Conservation (phyloP, 2,113 vertebrate genomes). For the Rhabdomys dilectus region DNA sequence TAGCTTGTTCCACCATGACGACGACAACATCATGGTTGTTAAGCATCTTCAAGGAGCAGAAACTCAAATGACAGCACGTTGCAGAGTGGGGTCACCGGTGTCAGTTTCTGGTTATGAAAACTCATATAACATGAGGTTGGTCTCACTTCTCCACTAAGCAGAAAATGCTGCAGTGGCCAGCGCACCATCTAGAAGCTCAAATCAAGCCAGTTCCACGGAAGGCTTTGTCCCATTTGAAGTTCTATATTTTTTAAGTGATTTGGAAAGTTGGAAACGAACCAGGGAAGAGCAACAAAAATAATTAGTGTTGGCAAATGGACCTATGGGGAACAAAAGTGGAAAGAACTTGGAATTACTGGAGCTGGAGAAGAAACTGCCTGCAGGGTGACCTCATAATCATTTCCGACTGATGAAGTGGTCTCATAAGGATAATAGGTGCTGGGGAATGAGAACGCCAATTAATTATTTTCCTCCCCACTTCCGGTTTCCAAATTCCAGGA, state of each 20-base stretch:
- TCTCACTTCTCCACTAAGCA: neutral
- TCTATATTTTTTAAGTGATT: conserved; percentile 75
- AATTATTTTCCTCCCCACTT: conserved; percentile 50
- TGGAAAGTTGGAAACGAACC: conserved; percentile 74
- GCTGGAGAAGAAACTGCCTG: conserved; percentile 68
- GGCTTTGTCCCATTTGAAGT: conserved; percentile 58
- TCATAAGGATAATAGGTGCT: conserved; percentile 62
- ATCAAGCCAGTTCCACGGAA: conserved; percentile 55
- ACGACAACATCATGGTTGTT: neutral
- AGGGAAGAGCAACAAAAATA: conserved; percentile 76
- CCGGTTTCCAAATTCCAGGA: conserved; percentile 43
- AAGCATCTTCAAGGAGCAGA: neutral
- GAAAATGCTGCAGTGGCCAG: conserved; percentile 44
- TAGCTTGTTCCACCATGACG: neutral
- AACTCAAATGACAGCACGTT: neutral
- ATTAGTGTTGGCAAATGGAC: conserved; percentile 77
- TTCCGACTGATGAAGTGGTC: conserved; percentile 51
- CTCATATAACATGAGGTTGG: neutral
- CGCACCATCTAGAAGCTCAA: conserved; percentile 38
- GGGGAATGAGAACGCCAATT: neutral
- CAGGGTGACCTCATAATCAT: conserved; percentile 77
- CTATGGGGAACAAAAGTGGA: conserved; percentile 70
- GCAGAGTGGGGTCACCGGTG: neutral
- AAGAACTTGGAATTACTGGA: conserved; percentile 74
- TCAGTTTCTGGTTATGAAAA: conserved; percentile 25